A percentile compares a stretch with the other conserved stretches of the same genome.
Conservation (phyloP, 2,797 vertebrate genomes). For the Taeniopygia guttata region DNA sequence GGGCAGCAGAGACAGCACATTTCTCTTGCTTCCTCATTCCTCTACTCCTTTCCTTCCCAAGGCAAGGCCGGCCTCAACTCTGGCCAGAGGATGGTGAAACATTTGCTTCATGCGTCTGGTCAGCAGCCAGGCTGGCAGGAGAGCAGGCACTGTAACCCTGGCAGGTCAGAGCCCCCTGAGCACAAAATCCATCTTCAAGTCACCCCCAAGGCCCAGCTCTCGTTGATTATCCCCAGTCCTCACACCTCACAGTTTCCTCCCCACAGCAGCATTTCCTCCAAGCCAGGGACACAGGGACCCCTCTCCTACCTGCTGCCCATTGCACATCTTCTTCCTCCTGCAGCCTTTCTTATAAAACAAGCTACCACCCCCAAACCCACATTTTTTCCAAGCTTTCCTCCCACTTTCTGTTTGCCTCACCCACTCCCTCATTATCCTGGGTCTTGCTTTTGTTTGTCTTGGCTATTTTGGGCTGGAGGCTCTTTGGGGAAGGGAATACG, state of each 20-base stretch:
- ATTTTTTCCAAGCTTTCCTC: slow-evolving; percentile 57
- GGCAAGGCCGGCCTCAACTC: not conserved
- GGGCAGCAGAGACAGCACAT: not conserved
- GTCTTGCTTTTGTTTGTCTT: slow-evolving; percentile 58
- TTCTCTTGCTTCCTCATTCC: not conserved
- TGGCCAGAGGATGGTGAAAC: not conserved
- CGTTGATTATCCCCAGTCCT: not conserved
- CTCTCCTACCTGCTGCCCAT: not conserved
- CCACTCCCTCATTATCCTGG: slow-evolving; percentile 59
- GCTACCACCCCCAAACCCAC: slow-evolving; percentile 37
- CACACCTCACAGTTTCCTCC: not conserved
- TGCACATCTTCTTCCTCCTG: not conserved
- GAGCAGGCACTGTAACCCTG: not conserved
- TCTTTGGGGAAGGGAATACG: slow-evolving; percentile 13
- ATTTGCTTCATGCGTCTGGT: not conserved
- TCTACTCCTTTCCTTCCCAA: not conserved
- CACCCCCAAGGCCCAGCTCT: not conserved
- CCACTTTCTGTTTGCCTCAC: slow-evolving; percentile 63
- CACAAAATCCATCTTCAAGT: not conserved
- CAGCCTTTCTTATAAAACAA: slow-evolving; percentile 43
- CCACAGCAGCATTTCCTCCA: not conserved
- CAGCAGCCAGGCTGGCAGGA: not conserved
- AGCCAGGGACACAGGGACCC: not conserved
- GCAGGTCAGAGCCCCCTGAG: not conserved
- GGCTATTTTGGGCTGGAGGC: slow-evolving; percentile 39